A percentile compares a stretch with the other conserved stretches of the same genome.
phyloP scores from a whole-genome alignment of 1,140 invertebrate genomes.

The Venustaconcha ellipsiformis region DNA sequence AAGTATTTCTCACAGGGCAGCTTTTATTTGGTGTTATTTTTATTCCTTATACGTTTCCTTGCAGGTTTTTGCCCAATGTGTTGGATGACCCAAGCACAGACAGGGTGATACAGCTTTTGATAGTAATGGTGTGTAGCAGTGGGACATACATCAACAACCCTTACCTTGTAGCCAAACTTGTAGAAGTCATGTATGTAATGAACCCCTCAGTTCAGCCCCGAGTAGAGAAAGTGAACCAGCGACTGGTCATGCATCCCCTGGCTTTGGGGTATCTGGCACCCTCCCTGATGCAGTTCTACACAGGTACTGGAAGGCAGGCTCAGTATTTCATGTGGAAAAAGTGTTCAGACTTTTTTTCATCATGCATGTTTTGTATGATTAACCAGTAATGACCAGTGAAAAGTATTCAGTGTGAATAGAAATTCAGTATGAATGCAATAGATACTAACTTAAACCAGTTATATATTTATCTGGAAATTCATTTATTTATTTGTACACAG shows the following conservation, averaged over 20 bases:
- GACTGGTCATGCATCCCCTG: constrained; percentile 87
- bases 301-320: constrained; percentile 68
- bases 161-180: constrained; percentile 90
- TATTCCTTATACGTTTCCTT: constrained; percentile 47
- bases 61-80: constrained; percentile 81
- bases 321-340: too few species aligned
- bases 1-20: too few species aligned
- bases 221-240: constrained; percentile 74
- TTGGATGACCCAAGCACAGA: constrained; percentile 81
- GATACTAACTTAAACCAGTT: too few species aligned
- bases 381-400: too few species aligned
- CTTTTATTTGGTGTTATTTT: too few species aligned
- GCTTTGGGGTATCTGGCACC: constrained; percentile 86
- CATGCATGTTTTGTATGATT: too few species aligned
- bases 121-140: constrained; percentile 90
- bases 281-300: constrained; percentile 97
- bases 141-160: constrained; percentile 94
- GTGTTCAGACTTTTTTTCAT: too few species aligned
- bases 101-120: constrained; percentile 86
- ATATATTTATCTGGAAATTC: too few species aligned
- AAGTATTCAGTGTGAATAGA: too few species aligned
- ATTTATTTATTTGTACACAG: too few species aligned
- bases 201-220: constrained; percentile 85
- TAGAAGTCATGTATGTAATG: constrained; percentile 94
- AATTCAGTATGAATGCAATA: too few species aligned